Conservation (phyloP, 2,113 vertebrate genomes). For the Callopanchax toddi region DNA sequence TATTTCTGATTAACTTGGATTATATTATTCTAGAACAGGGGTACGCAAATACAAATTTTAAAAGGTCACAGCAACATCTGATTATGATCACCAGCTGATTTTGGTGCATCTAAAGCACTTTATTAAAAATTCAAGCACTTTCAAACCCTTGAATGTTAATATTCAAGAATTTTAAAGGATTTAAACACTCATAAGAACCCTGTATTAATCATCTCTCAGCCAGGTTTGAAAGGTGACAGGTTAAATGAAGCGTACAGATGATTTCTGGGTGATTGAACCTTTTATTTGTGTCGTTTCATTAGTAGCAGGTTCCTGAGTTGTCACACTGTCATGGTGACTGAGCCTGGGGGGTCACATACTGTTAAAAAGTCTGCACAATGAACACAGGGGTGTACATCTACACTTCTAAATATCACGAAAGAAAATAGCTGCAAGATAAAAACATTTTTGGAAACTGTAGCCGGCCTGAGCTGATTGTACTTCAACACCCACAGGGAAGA, state of each 20-base stretch:
- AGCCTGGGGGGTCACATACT: constrained; percentile 3
- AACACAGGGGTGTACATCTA: constrained; percentile 2
- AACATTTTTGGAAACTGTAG: constrained; percentile 35
- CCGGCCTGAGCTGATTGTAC: constrained; percentile 4
- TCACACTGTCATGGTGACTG: constrained; percentile 17
- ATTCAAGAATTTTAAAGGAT: no score
- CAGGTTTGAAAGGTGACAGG: constrained; percentile 45
- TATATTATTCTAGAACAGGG: no score
- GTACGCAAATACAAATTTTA: no score
- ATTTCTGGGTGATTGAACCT: constrained; percentile 52
- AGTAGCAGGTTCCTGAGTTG: constrained; percentile 26
- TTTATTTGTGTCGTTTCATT: constrained; percentile 13
- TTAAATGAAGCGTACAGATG: constrained; percentile 39
- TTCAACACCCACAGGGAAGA: constrained; percentile 11
- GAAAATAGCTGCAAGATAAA: constrained; percentile 32
- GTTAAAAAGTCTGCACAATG: constrained; percentile 8
- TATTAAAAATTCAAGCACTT: no score
- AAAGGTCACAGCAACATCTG: no score
- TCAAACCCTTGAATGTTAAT: no score
- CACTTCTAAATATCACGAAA: constrained; percentile 11
- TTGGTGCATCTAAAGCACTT: no score
- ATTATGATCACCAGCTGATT: no score
- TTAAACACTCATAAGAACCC: no score
- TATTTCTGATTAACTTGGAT: no score
- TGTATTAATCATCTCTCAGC: constrained; percentile 19